Base-by-base conservation (phyloP, 1,140 invertebrate species). In the Pomacea maculata region DNA sequence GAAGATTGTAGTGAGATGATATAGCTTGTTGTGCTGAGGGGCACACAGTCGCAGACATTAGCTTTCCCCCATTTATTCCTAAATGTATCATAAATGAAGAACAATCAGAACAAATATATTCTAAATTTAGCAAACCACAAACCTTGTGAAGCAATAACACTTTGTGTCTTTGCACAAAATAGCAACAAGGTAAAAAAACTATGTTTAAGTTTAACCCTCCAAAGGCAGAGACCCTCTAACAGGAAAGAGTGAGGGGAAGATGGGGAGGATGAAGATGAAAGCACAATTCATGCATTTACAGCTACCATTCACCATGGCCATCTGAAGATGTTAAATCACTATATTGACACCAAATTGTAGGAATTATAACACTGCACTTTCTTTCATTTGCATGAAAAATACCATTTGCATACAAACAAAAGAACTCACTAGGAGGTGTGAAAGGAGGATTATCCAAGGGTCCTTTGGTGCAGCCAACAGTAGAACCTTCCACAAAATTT, bases 21-120 rank as follows among this genome's bases (percentile, higher is more conserved):
- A 92, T 89, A 86, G 94, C 92, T 82, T 97, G 96, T 83, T 92
- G 90, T 1, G 95, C 95, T 82, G 95, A 94, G 94, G 97, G 96
- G 87, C 97, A 98, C 5, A 98, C 81, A 1, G 97, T 98, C 86
- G 94, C 94, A 15, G 92, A 93, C 29, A 92, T 92, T 14, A 98
- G 83, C 55, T 75, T 92, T 12, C 83, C 83, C 57, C 86, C 87
- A 67, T 73, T 68, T 11, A 90, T 85, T 78, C 45, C 84, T 87
- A 75, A 55, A 71, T 29, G 15, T 81, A 70, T 52, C 21, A 80
- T 45, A 11, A 4, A 54, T 76, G 3, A 64, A 78, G 25, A 45
- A 65, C 45, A 25, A 64, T 19, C n/a, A 78, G 63, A 52, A 21
- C 9, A 75, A 75, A 57, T n/a, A 19, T 14, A 0, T 54, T 29